A percentile compares a stretch with the other conserved stretches of the same genome.
These are phyloP conservation scores for Haliclona indistincta DNA, from an alignment of 37 sponge, comb jelly and placozoan genomes.

Conservation along the genomic window DNA sequence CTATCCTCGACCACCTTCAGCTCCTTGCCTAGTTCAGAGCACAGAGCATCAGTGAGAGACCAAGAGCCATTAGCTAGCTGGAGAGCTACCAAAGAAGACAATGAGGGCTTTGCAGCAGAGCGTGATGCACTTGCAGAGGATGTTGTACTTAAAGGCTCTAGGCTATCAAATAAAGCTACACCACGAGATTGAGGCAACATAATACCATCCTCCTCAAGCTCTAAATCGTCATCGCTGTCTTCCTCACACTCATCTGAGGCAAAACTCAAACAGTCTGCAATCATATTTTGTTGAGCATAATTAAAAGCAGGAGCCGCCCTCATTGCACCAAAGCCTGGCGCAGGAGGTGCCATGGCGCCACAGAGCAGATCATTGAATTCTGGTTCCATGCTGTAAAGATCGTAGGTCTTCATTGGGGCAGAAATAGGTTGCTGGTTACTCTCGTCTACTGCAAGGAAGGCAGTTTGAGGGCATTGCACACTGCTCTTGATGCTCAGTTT, in stretches of 20 bases:
- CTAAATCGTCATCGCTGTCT: too few relatives aligned
- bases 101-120: too few relatives aligned
- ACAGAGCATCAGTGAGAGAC: constrained; percentile 10
- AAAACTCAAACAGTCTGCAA: too few relatives aligned
- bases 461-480: constrained; percentile 59
- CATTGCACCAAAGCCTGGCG: too few relatives aligned
- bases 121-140: too few relatives aligned
- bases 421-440: constrained; percentile 8
- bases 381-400: background rate
- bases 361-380: background rate
- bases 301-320: too few relatives aligned
- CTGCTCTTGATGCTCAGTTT: constrained; percentile 53
- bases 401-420: constrained; percentile 21
- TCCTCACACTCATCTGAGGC: too few relatives aligned
- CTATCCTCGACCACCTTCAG: constrained; percentile 27
- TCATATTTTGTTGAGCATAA: too few relatives aligned
- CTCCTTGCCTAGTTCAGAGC: constrained; percentile 8
- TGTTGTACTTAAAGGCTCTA: too few relatives aligned
- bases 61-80: constrained; percentile 61
- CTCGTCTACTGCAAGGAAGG: constrained; percentile 68
- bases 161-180: too few relatives aligned
- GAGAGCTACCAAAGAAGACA: constrained; percentile 14
- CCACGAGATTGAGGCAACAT: too few relatives aligned
- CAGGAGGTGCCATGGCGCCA: background rate
- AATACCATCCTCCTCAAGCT: too few relatives aligned